Conservation (phyloP, 2,888 invertebrate genomes). For the Apamea epomidion region DNA sequence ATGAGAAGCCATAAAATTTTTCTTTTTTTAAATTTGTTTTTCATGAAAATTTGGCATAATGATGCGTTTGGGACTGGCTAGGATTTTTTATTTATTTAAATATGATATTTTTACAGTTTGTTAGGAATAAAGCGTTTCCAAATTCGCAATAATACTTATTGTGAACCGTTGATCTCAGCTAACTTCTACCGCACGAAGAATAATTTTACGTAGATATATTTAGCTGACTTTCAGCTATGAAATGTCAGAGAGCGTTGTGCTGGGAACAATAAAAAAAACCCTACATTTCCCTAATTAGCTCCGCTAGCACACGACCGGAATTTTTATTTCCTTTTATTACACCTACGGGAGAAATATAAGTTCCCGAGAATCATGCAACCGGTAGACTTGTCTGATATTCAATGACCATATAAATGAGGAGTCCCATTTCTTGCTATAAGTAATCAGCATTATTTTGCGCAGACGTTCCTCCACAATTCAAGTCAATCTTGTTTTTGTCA, state of each 20-base stretch:
- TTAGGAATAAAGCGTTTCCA: too few relatives aligned
- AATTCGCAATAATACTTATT: background rate
- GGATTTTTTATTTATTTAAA: background rate
- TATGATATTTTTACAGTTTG: background rate
- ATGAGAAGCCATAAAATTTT: background rate
- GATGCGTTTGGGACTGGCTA: too few relatives aligned
- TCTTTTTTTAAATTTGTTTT: background rate
- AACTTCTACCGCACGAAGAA: background rate
- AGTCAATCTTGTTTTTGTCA: background rate
- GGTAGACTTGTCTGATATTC: background rate
- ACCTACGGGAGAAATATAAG: constrained; percentile 1
- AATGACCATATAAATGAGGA: background rate
- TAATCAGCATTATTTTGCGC: background rate
- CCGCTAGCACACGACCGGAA: constrained; percentile 16
- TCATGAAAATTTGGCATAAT: background rate
- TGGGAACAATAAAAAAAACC: constrained; percentile 17
- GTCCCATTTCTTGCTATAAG: background rate
- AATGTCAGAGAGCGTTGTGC: constrained; percentile 15
- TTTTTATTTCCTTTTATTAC: constrained; percentile 13
- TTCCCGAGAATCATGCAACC: background rate
- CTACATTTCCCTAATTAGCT: constrained; percentile 44
- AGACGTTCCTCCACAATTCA: background rate
- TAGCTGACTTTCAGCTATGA: background rate
- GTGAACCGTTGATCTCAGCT: background rate
- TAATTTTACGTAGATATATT: background rate